These are phyloP conservation scores for Takifugu ocellatus DNA, from an alignment of 2,797 vertebrate species.

Conservation along the genomic window DNA sequence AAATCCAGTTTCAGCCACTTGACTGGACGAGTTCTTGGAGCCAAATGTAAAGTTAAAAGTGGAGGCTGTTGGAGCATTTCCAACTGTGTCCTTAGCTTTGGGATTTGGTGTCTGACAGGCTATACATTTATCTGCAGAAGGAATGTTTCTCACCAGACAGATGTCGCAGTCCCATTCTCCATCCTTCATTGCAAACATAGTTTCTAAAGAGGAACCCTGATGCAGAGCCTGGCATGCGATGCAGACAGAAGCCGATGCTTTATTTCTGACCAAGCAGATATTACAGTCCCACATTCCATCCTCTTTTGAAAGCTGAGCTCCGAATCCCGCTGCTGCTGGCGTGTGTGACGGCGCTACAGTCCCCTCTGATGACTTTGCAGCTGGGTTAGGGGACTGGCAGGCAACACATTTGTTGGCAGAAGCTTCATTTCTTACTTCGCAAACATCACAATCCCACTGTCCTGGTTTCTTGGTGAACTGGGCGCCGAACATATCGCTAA, in stretches of 20 bases:
- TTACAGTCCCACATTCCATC: constrained; percentile 56
- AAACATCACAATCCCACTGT: constrained; percentile 81
- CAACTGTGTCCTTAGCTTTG: constrained; percentile 57
- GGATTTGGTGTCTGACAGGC: constrained; percentile 81
- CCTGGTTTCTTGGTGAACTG: constrained; percentile 79
- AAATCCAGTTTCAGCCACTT: constrained; percentile 78
- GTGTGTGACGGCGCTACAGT: constrained; percentile 17
- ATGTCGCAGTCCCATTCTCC: constrained; percentile 87
- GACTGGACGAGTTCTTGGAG: constrained; percentile 55
- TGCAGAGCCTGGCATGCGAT: constrained; percentile 39
- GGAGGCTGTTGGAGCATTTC: constrained; percentile 57
- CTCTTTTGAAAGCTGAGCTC: constrained; percentile 51
- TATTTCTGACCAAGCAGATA: constrained; percentile 53
- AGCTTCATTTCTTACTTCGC: constrained; percentile 76
- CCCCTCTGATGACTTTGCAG: constrained; percentile 43
- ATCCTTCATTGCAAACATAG: constrained; percentile 78
- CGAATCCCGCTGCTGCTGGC: constrained; percentile 49
- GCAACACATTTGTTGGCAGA: constrained; percentile 72
- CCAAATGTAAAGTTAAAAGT: constrained; percentile 67
- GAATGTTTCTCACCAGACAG: constrained; percentile 82
- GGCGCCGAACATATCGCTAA: constrained; percentile 70
- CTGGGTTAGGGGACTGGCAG: constrained; percentile 73
- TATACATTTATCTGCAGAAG: constrained; percentile 72
- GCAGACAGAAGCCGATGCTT: constrained; percentile 43
- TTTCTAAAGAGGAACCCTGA: constrained; percentile 52